Evolutionary conservation across 2,797 vertebrate species (phyloP), one percentile per base, ranked within the genome.

Genomic region (Peromyscus nudipes): DNA sequence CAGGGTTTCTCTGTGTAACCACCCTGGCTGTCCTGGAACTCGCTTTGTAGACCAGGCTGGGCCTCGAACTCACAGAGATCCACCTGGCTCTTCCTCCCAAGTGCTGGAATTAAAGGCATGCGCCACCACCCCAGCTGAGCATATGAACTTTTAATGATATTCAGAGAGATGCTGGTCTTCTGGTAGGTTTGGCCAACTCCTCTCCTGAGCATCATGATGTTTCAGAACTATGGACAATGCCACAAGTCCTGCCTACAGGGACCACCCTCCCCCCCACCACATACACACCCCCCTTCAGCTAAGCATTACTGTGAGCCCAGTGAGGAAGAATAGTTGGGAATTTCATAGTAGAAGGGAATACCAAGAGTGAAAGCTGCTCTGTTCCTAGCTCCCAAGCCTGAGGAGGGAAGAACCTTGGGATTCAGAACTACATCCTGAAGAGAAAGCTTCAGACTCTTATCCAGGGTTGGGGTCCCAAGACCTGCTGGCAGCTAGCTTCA

Each of bases 381-480:
- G 34, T 98, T 81, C 37, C 64, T 97, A 99, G 99, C 97, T 98
- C 52, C 96, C 98, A 97, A 92, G 98, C 40, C 94, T 91, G 0
- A 95, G 77, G 57, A 21, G 0, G 0, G 98, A 98, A 97, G 95
- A 92, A 0, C 40, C 40, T 6, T 43, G 64, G 82, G 85, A 98
- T 76, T 62, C 34, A 0, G 97, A 97, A 75, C 23, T 52, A 46
- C 0, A 1, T 0, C 0, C 85, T 67, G 84, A 79, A 0, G 83
- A 57, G 88, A 92, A 97, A 81, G 97, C 77, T n/a, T 0, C n/a
- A 86, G 96, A 94, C 31, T 37, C 97, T 9, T 92, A 98, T 55
- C 99, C 98, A 0, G 98, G 98, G 14, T 97, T 98, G 1, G 82
- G 99, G 77, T 98, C 97, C 86, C 99, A 99, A 98, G 99, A 99